phyloP scores from a whole-genome alignment of 2,797 vertebrate genomes.

The Kryptolebias ocellatus region DNA sequence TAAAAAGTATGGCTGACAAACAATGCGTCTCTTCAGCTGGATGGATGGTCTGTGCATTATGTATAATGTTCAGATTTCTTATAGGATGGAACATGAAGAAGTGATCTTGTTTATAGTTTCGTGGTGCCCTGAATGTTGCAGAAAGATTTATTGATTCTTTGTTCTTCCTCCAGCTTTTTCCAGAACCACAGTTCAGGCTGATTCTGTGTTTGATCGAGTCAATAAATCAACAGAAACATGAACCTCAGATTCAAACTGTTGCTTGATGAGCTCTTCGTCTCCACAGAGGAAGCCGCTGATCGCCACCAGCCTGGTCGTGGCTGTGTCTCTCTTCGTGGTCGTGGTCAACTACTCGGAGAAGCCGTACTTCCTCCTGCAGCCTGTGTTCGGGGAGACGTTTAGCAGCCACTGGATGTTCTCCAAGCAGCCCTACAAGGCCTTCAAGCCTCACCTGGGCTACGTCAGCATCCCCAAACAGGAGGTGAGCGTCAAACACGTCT shows the following conservation, averaged over 20 bases:
- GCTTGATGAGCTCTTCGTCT: conserved; percentile 6
- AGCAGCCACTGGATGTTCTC: conserved; percentile 86
- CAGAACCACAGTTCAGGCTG: too few species aligned
- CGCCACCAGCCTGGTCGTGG: conserved; percentile 85
- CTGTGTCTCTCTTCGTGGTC: conserved; percentile 88
- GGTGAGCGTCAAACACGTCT: conserved; percentile 80
- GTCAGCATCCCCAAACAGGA: conserved; percentile 90
- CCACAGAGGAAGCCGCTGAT: conserved; percentile 89
- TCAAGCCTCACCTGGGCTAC: conserved; percentile 90
- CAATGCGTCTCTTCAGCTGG: too few species aligned
- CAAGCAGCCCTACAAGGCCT: conserved; percentile 81
- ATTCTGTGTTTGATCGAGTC: too few species aligned
- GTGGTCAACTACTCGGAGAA: conserved; percentile 87
- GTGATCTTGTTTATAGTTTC: too few species aligned
- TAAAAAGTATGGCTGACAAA: too few species aligned
- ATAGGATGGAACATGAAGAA: too few species aligned
- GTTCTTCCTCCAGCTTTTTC: too few species aligned
- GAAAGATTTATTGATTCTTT: too few species aligned
- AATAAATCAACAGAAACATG: not conserved
- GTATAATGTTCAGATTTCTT: too few species aligned
- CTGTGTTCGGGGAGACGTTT: conserved; percentile 87
- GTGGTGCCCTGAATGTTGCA: too few species aligned
- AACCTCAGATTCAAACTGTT: conserved; percentile 2
- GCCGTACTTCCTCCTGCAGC: conserved; percentile 86
- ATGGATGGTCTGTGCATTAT: too few species aligned